Percentiles rank a stretch among this genome's conserved stretches.
Evolutionary conservation across 1,140 invertebrate species (phyloP).

Genomic region (Nasonia longicornis): DNA sequence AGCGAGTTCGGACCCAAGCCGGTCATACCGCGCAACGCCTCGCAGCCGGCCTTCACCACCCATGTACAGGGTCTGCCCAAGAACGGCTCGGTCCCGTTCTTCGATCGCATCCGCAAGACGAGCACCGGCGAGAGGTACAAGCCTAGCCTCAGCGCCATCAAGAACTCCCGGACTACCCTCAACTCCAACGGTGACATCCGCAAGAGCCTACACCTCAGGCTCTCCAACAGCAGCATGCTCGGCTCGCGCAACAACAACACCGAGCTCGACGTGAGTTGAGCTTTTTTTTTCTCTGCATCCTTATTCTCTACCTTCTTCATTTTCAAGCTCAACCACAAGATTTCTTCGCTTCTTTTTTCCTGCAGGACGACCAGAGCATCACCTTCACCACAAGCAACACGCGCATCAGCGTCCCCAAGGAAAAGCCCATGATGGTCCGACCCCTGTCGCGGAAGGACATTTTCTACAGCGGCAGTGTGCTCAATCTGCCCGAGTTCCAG

Average conservation of each 20-base stretch:
- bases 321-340: too few relatives aligned
- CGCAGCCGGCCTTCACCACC: conserved; percentile 85
- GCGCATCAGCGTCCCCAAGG: conserved; percentile 64
- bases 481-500: conserved; percentile 92
- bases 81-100: conserved; percentile 89
- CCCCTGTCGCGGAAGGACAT: conserved; percentile 97
- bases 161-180: conserved; percentile 66
- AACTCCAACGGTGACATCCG: conserved; percentile 71
- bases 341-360: conserved; percentile 2
- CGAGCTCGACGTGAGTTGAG: conserved; percentile 72
- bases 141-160: conserved; percentile 82
- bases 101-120: conserved; percentile 84
- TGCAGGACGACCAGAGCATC: conserved; percentile 66
- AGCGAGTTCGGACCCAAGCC: conserved; percentile 65
- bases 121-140: conserved; percentile 83
- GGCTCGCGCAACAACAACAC: conserved; percentile 74
- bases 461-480: conserved; percentile 96
- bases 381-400: conserved; percentile 68
- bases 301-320: not conserved
- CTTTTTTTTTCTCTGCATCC: not conserved
- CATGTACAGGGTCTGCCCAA: conserved; percentile 84
- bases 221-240: conserved; percentile 73
- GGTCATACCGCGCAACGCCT: conserved; percentile 82
- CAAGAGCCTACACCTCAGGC: conserved; percentile 71
- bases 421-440: conserved; percentile 81